These are phyloP conservation scores for Macrochelys suwanniensis DNA, from an alignment of 2,797 vertebrate species.

Conservation along the genomic window DNA sequence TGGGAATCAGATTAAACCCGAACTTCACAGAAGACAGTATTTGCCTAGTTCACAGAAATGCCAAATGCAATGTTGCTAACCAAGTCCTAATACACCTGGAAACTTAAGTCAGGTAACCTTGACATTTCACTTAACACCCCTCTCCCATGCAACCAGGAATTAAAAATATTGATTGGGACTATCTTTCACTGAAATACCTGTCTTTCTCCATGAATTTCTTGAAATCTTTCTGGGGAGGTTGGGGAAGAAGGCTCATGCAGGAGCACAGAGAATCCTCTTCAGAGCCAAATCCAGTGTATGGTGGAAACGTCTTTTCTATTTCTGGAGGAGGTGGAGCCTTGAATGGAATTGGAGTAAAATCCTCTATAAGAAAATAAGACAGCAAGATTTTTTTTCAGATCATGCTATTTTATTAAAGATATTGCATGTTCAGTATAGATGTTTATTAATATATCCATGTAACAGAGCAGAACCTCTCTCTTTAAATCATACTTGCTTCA, in stretches of 20 bases:
- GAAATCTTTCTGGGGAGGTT: conserved; percentile 85
- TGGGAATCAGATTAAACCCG: background rate
- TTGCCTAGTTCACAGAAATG: background rate
- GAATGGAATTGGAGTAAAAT: conserved; percentile 87
- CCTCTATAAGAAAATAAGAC: conserved; percentile 83
- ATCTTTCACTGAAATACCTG: conserved; percentile 84
- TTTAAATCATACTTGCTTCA: conserved; percentile 1
- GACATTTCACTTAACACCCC: background rate
- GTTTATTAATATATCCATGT: background rate
- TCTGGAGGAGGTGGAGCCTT: conserved; percentile 81
- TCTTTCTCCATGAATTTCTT: conserved; percentile 89
- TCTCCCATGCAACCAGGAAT: background rate
- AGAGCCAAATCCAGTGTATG: conserved; percentile 93
- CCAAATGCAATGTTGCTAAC: background rate
- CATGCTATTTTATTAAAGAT: conserved; percentile 61
- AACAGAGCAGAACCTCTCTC: conserved; percentile 5
- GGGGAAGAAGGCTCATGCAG: conserved; percentile 85
- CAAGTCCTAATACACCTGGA: background rate
- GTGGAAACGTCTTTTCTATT: conserved; percentile 83
- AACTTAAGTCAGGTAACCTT: background rate
- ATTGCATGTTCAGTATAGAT: conserved; percentile 71
- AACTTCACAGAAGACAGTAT: background rate
- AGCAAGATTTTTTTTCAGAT: conserved; percentile 60
- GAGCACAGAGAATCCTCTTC: conserved; percentile 94
- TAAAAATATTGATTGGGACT: background rate